phyloP scores from a whole-genome alignment of 2,888 invertebrate species.

The Cheilosia soror region DNA sequence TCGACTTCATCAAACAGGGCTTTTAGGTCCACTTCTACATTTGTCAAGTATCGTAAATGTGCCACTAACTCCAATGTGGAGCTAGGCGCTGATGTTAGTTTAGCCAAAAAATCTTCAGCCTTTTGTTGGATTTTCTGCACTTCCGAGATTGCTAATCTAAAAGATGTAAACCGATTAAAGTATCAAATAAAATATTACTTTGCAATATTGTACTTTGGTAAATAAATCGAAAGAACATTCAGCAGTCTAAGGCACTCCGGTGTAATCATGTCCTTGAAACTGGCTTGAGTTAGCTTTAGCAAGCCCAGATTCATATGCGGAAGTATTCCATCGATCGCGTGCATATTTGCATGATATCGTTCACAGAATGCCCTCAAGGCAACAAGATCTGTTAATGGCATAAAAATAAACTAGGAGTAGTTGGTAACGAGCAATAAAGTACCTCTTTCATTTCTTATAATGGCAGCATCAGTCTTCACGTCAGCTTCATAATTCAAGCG shows the following conservation, averaged over 20 bases:
- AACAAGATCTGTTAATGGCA: conserved; percentile 84
- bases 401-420: neutral
- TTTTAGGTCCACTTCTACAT: conserved; percentile 88
- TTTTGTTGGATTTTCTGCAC: conserved; percentile 83
- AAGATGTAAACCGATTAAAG: conserved; percentile 26
- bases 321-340: conserved; percentile 87
- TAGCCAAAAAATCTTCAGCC: conserved; percentile 86
- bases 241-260: conserved; percentile 90
- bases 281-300: conserved; percentile 87
- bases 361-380: conserved; percentile 88
- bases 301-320: conserved; percentile 90
- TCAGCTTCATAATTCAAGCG: conserved; percentile 89
- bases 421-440: neutral
- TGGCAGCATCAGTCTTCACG: conserved; percentile 86
- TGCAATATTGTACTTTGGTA: conserved; percentile 86
- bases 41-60: conserved; percentile 85
- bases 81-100: conserved; percentile 87
- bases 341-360: conserved; percentile 88
- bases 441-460: conserved; percentile 87
- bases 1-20: conserved; percentile 89
- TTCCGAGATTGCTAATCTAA: conserved; percentile 87
- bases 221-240: conserved; percentile 86
- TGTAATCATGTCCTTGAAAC: conserved; percentile 89
- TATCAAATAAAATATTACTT: neutral
- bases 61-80: conserved; percentile 89